Evolutionary conservation across 2,797 vertebrate species (phyloP), one percentile per base, ranked within the genome.

Genomic region (Enoplosus armatus): DNA sequence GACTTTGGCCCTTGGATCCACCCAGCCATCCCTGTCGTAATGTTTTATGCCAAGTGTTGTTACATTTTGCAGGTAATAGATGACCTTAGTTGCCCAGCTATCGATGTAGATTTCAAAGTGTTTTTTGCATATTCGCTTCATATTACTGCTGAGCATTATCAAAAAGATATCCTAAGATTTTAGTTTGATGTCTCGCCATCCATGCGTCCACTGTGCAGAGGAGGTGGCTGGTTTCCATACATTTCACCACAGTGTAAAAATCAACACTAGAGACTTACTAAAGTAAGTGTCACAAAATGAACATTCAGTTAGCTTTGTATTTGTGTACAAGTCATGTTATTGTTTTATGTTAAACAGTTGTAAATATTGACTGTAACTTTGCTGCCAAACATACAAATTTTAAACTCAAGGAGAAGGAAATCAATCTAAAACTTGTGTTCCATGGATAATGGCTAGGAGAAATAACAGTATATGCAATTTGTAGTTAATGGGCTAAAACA

Each of bases 1-100:
- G 79, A 92, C 88, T 89, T 91, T 89, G 80, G n/a, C 60, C 77
- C 26, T 45, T 41, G 20, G 12, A 68, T 16, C 6, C 22, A 59
- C 10, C 5, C 6, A 51, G 15, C 3, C 59, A 43, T 61, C n/a
- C n/a, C n/a, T 27, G 43, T 76, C 22, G 16, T 37, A 74, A 69
- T 26, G 14, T 75, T 82, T 84, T 61, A 65, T 53, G 20, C 7
- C 39, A 41, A 5, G 3, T 68, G 37, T 59, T 2, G 1, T 78
- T 64, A 47, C 0, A 0, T 81, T 81, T 55, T 62, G 3, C 29
- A 31, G 1, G 16, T 35, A 77, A 75, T 29, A 37, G 22, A 45
- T 41, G 5, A 45, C n/a, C 53, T 29, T 7, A 15, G 59, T n/a
- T 24, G n/a, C n/a, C n/a, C n/a, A n/a, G n/a, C n/a, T n/a, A n/a